Evolutionary conservation across 2,888 invertebrate genomes (phyloP), one percentile per base, ranked within the genome.

Genomic region (Serripes groenlandicus): DNA sequence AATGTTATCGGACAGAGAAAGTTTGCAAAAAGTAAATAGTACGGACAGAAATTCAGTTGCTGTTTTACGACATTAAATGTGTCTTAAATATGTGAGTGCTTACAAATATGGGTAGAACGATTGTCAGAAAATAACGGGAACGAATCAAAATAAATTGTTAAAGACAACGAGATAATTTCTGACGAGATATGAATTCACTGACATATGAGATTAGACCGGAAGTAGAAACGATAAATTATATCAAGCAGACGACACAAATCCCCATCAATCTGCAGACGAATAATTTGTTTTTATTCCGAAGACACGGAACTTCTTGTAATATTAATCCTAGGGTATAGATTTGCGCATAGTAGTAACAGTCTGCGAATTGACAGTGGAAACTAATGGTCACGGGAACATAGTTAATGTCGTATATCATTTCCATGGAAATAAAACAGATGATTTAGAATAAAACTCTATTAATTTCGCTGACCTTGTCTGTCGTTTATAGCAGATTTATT

Each of bases 101-200:
- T 66, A 66, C 42, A 28, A 66, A 66, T 66, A 66, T 66, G 9
- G 37, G 28, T 42, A 66, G 42, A 42, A 66, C 66, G 28, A 66
- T 35, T 71, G 71, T 56, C 71, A 71, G 23, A 71, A 69, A 71
- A 56, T 71, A 71, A 54, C 54, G 54, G 21, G 56, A 35, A 71
- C 71, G 75, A 84, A 78, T 81, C 79, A 81, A 78, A 85, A 82
- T 82, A 82, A 79, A 82, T 75, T 83, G 77, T 73, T 75, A 80
- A 86, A 86, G 80, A 82, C 86, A 83, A 81, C 81, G 81, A 73
- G 81, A 81, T 86, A 80, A 86, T 83, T 86, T 80, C 81, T 81
- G 70, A 78, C 78, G 70, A 81, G 71, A 86, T 81, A 81, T 80
- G 79, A 78, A 81, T 81, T 81, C 78, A 70, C 76, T 76, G 86